A percentile compares a stretch with the other conserved stretches of the same genome.
phyloP scores from a whole-genome alignment of 2,888 invertebrate species.

The Thelaira solivaga region DNA sequence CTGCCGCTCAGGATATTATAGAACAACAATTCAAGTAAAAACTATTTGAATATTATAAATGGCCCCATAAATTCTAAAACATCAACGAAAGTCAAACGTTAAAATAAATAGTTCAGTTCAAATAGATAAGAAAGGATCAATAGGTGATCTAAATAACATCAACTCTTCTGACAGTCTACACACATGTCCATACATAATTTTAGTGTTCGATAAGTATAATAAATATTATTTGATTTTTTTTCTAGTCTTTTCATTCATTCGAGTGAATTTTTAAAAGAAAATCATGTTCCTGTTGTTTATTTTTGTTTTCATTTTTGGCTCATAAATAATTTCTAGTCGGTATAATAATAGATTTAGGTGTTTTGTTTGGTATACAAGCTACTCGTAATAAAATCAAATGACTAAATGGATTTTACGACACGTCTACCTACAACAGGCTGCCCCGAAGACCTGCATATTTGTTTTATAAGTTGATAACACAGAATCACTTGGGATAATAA shows the following conservation, averaged over 20 bases:
- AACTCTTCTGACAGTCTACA: slow-evolving; percentile 29
- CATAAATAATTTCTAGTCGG: slow-evolving; percentile 51
- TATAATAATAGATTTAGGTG: slow-evolving; percentile 29
- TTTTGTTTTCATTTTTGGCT: slow-evolving; percentile 15
- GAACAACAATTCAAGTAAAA: neutral
- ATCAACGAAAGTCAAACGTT: slow-evolving; percentile 51
- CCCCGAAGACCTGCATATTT: slow-evolving; percentile 40
- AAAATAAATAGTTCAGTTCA: slow-evolving; percentile 3
- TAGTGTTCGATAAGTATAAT: slow-evolving; percentile 34
- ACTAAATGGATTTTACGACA: slow-evolving; percentile 55
- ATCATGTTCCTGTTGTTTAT: slow-evolving; percentile 48
- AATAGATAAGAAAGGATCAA: slow-evolving; percentile 55
- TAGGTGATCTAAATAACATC: slow-evolving; percentile 53
- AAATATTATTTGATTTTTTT: slow-evolving; percentile 4
- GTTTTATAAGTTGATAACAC: slow-evolving; percentile 24
- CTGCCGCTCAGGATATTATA: slow-evolving; percentile 51
- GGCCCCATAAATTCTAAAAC: slow-evolving; percentile 55
- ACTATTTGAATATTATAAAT: slow-evolving; percentile 38
- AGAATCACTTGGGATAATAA: slow-evolving; percentile 6
- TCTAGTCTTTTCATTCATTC: slow-evolving; percentile 35
- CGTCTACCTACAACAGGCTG: slow-evolving; percentile 36
- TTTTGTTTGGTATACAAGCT: slow-evolving; percentile 26
- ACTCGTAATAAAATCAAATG: slow-evolving; percentile 60
- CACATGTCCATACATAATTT: neutral
- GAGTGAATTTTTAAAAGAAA: slow-evolving; percentile 50